phyloP scores from a whole-genome alignment of 1,140 invertebrate genomes.

The Drosophila albomicans region DNA sequence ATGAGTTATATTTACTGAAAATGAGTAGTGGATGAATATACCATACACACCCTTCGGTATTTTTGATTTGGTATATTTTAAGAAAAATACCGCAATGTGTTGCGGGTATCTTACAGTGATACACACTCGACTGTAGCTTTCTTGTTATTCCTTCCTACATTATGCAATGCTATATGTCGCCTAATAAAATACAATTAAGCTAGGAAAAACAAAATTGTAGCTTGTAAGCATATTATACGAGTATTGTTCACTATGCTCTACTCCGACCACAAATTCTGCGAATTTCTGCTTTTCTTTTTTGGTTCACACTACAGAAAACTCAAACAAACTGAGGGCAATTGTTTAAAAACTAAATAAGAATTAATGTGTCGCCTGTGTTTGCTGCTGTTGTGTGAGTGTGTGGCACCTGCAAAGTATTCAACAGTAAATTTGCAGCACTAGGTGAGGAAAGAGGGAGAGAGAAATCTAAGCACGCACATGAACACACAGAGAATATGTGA shows the following conservation, averaged over 20 bases:
- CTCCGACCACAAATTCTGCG: conserved; percentile 8
- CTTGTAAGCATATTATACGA: conserved; percentile 13
- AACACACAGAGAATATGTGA: conserved; percentile 35
- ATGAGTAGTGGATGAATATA: no score
- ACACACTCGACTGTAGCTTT: neutral
- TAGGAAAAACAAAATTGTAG: neutral
- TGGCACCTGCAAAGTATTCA: conserved; percentile 50
- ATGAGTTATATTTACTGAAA: no score
- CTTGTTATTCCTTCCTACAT: neutral
- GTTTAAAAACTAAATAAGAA: conserved; percentile 35
- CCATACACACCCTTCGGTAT: no score
- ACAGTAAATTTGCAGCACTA: conserved; percentile 51
- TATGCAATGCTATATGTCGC: neutral
- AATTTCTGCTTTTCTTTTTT: no score
- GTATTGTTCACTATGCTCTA: neutral
- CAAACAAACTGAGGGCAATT: conserved; percentile 39
- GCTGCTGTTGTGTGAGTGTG: neutral
- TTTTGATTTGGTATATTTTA: no score
- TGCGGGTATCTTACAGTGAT: no score
- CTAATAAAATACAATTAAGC: conserved; percentile 23
- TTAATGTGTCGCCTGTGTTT: conserved; percentile 34
- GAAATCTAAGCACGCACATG: conserved; percentile 16
- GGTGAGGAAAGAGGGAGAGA: neutral
- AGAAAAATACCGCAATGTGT: no score
- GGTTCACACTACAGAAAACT: conserved; percentile 4